Evolutionary conservation across 2,113 vertebrate genomes (phyloP).

Genomic region (Catharus minimus): DNA sequence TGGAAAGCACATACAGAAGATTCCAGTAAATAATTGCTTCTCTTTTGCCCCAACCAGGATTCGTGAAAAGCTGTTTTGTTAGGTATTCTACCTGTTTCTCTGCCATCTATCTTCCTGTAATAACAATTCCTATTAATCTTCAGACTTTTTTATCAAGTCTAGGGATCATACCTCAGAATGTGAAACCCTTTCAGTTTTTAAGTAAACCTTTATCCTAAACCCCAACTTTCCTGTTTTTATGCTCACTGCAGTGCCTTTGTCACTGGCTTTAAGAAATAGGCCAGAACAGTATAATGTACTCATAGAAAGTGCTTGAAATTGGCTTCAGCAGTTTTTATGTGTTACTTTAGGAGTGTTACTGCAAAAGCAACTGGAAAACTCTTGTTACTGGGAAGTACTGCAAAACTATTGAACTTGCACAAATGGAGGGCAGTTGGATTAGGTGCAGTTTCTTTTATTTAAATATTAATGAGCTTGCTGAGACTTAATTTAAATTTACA

Average conservation of each 20-base stretch:
- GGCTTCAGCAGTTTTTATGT: background rate
- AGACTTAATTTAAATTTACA: conserved; percentile 22
- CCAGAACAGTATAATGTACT: background rate
- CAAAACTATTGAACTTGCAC: background rate
- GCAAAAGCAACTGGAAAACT: background rate
- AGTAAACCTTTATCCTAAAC: background rate
- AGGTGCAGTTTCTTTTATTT: background rate
- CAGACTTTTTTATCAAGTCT: background rate
- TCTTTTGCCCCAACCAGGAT: background rate
- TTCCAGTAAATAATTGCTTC: background rate
- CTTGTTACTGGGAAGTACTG: too few relatives aligned
- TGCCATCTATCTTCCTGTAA: background rate
- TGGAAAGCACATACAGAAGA: background rate
- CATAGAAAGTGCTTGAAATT: background rate
- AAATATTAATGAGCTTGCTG: background rate
- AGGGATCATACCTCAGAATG: background rate
- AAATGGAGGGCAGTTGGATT: background rate
- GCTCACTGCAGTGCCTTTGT: background rate
- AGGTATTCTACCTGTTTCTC: background rate
- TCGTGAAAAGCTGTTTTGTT: background rate
- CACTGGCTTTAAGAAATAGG: background rate
- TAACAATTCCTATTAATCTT: background rate
- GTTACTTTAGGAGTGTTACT: background rate
- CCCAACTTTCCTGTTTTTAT: background rate
- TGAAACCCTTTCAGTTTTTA: background rate